Percentiles rank a stretch among this genome's conserved stretches.
phyloP scores from a whole-genome alignment of 53 echinoderm and acorn worm genomes.

The Zoroaster sp. region DNA sequence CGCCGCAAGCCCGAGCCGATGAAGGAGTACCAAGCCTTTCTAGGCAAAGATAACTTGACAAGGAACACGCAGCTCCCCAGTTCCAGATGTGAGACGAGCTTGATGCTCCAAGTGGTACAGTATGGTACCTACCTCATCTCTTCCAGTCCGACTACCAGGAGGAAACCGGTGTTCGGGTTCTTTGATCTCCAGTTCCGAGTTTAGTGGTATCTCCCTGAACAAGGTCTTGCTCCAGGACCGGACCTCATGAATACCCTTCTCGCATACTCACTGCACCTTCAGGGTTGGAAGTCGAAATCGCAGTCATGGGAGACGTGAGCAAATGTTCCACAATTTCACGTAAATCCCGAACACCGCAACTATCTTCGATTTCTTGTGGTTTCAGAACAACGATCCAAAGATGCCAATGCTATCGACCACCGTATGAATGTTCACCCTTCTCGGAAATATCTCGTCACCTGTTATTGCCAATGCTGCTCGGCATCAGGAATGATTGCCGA shows the following conservation, averaged over 20 bases:
- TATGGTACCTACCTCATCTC: slow-evolving; percentile 64
- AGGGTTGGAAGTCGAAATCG: slow-evolving; percentile 51
- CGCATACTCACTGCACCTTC: slow-evolving; percentile 57
- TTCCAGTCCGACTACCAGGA: slow-evolving; percentile 48
- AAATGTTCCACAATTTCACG: no score
- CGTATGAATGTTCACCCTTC: no score
- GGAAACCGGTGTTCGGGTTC: slow-evolving; percentile 35
- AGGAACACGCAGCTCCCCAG: slow-evolving; percentile 10
- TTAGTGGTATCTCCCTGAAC: no score
- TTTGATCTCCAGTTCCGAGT: slow-evolving; percentile 53
- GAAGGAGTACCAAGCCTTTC: slow-evolving; percentile 7
- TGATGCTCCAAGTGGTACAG: background rate
- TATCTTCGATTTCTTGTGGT: no score
- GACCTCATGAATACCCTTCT: slow-evolving; percentile 60
- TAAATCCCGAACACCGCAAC: slow-evolving; percentile 52
- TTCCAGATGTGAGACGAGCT: background rate
- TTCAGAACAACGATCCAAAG: no score
- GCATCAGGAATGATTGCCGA: slow-evolving; percentile 53
- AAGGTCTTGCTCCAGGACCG: slow-evolving; percentile 50
- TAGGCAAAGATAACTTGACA: slow-evolving; percentile 13
- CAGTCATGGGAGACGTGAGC: slow-evolving; percentile 66
- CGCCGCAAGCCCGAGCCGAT: slow-evolving; percentile 18
- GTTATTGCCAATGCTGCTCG: slow-evolving; percentile 58
- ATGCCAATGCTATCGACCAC: no score
- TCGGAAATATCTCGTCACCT: no score